These are phyloP conservation scores for Panagrolaimus sp. DNA, from an alignment of 1,140 invertebrate genomes.

Conservation along the genomic window DNA sequence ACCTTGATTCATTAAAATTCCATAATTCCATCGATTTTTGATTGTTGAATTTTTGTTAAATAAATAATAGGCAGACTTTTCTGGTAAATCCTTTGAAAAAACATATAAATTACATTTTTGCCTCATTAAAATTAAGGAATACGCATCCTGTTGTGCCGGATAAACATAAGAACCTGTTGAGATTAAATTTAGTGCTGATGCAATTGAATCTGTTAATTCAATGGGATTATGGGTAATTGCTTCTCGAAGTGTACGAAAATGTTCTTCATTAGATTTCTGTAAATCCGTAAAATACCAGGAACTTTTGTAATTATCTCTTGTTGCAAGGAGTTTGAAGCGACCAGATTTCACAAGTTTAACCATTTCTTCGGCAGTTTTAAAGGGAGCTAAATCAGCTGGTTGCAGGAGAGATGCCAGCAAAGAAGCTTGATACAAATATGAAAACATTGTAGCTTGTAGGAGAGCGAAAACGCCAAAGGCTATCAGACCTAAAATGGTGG, in stretches of 20 bases:
- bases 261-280: neutral
- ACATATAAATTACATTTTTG: neutral
- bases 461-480: neutral
- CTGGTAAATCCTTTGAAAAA: neutral
- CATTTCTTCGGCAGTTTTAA: conserved; percentile 1
- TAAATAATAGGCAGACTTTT: neutral
- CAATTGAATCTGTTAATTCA: conserved; percentile 1
- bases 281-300: conserved; percentile 6
- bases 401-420: neutral
- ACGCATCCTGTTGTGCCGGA: conserved; percentile 8
- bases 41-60: neutral
- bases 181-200: neutral
- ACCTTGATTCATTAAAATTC: neutral
- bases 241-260: neutral
- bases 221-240: neutral
- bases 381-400: neutral
- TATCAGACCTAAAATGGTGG: neutral
- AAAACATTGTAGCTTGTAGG: neutral
- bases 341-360: neutral
- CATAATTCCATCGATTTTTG: neutral
- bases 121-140: neutral
- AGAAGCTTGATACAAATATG: neutral
- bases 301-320: conserved; percentile 1
- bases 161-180: neutral
- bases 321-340: neutral